These are phyloP conservation scores for Callospermophilus lateralis DNA, from an alignment of 2,113 vertebrate species.

Conservation along the genomic window DNA sequence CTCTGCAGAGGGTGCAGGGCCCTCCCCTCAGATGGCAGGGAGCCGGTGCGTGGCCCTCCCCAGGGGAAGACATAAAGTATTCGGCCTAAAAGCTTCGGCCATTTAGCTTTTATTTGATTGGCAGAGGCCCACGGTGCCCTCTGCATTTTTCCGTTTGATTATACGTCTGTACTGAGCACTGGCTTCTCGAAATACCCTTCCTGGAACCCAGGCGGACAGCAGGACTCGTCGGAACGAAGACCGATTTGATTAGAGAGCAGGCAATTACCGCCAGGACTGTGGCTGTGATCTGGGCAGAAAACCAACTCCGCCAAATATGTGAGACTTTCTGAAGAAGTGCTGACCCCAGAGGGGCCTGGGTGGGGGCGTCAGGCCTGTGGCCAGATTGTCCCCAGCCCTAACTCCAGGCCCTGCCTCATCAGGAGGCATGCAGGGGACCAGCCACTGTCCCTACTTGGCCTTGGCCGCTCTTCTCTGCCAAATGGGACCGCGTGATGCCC, in stretches of 20 bases:
- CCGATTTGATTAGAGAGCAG: slow-evolving; percentile 85
- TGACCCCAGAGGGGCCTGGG: background rate
- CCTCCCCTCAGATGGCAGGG: background rate
- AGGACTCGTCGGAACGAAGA: slow-evolving; percentile 82
- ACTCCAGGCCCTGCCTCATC: too few relatives aligned
- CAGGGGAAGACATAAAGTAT: slow-evolving; percentile 73
- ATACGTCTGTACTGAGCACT: slow-evolving; percentile 68
- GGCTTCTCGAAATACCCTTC: slow-evolving; percentile 83
- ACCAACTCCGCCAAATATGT: background rate
- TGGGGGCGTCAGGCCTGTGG: rapidly evolving
- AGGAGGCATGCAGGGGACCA: rapidly evolving
- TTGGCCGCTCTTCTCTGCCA: background rate
- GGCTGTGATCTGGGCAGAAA: slow-evolving; percentile 64
- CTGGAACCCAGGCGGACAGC: slow-evolving; percentile 83
- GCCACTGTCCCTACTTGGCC: rapidly evolving
- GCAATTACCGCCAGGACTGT: slow-evolving; percentile 73
- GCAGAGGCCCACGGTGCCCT: slow-evolving; percentile 67
- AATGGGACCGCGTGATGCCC: background rate
- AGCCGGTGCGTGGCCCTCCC: slow-evolving; percentile 61
- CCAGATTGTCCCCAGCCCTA: too few relatives aligned
- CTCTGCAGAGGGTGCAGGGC: background rate
- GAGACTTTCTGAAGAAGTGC: rapidly evolving
- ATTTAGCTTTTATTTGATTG: slow-evolving; percentile 74
- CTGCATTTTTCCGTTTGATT: slow-evolving; percentile 79
- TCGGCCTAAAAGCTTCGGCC: slow-evolving; percentile 79